phyloP scores from a whole-genome alignment of 1,140 invertebrate species.

The Hydropsyche tenuis region DNA sequence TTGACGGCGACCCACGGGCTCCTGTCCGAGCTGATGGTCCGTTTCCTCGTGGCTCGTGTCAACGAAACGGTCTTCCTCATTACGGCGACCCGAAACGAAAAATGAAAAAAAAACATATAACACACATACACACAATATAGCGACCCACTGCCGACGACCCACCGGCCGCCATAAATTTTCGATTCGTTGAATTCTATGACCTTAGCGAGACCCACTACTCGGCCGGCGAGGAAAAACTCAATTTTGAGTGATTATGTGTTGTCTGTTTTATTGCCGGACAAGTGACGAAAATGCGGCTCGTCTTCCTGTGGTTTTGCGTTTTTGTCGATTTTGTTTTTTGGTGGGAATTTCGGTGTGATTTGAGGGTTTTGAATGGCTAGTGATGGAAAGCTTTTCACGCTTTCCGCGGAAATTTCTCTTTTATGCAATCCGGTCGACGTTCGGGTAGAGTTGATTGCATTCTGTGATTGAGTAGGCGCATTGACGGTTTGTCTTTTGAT shows the following conservation, averaged over 20 bases:
- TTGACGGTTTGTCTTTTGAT: not conserved
- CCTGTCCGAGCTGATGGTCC: slow-evolving; percentile 4
- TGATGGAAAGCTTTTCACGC: not conserved
- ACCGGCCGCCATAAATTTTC: slow-evolving; percentile 24
- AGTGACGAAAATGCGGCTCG: too few relatives aligned
- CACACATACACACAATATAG: too few relatives aligned
- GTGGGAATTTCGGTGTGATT: too few relatives aligned
- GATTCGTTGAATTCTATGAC: slow-evolving; percentile 20
- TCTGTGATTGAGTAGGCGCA: not conserved
- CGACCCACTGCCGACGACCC: slow-evolving; percentile 6
- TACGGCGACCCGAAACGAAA: slow-evolving; percentile 5
- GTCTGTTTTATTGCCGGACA: too few relatives aligned
- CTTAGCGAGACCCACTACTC: too few relatives aligned
- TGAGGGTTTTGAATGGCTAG: too few relatives aligned
- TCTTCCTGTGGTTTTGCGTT: too few relatives aligned
- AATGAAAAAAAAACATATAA: too few relatives aligned
- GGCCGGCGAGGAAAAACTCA: too few relatives aligned
- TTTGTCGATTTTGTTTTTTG: too few relatives aligned
- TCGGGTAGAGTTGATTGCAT: not conserved
- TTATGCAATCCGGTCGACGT: not conserved
- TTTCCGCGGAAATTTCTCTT: not conserved
- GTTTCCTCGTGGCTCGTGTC: slow-evolving; percentile 9
- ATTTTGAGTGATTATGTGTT: too few relatives aligned
- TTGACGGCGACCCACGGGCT: slow-evolving; percentile 10
- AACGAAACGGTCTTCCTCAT: slow-evolving; percentile 29